These are phyloP conservation scores for Lasiurus borealis DNA, from an alignment of 2,113 vertebrate genomes.

Conservation along the genomic window DNA sequence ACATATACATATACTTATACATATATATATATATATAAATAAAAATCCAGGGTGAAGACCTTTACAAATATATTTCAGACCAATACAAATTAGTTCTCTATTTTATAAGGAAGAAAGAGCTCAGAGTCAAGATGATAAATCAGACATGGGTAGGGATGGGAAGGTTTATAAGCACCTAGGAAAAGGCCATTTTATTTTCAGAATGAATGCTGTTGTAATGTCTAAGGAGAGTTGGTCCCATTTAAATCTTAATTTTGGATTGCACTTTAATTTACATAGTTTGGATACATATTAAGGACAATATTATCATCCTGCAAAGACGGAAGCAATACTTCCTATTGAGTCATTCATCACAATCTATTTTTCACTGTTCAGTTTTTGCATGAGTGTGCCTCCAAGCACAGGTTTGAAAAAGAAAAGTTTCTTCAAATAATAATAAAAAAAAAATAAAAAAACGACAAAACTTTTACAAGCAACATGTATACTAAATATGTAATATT, in stretches of 20 bases:
- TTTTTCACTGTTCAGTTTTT: background rate
- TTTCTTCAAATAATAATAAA: background rate
- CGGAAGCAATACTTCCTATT: background rate
- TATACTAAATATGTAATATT: background rate
- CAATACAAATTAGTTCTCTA: background rate
- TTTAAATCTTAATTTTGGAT: background rate
- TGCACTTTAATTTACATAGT: background rate
- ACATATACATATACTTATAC: too few species aligned
- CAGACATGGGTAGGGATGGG: background rate
- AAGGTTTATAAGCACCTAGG: background rate
- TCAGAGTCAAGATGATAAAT: background rate
- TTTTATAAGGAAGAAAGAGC: background rate
- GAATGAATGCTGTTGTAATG: background rate
- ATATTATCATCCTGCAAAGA: background rate
- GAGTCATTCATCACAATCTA: background rate
- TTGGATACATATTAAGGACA: background rate
- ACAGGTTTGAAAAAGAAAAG: constrained; percentile 1
- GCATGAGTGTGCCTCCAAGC: background rate
- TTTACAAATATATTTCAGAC: background rate
- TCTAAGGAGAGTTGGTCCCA: background rate
- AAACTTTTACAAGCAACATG: background rate
- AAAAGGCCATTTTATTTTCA: background rate
- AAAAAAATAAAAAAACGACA: background rate
- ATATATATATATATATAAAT: too few species aligned
- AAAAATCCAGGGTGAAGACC: background rate